phyloP scores from a whole-genome alignment of 1,140 invertebrate genomes.

The Rhizoglyphus robini region DNA sequence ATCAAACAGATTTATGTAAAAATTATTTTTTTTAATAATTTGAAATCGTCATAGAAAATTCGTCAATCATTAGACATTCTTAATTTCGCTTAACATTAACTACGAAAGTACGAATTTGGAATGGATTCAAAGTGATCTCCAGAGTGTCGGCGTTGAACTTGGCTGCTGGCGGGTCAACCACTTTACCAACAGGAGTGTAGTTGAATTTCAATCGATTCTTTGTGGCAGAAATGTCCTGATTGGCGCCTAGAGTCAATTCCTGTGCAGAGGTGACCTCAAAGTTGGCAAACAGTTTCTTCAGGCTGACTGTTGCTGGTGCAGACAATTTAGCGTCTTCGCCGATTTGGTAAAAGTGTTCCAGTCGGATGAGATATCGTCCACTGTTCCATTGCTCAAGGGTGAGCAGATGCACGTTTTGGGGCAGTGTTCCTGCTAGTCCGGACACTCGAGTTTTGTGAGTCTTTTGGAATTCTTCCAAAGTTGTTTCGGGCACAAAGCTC shows the following conservation, averaged over 20 bases:
- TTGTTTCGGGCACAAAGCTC: slow-evolving; percentile 31
- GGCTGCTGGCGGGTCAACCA: neutral
- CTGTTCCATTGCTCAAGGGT: slow-evolving; percentile 69
- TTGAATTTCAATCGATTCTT: slow-evolving; percentile 23
- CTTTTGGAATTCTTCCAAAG: neutral
- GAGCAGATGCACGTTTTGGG: slow-evolving; percentile 63
- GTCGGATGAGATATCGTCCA: slow-evolving; percentile 53
- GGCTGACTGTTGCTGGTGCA: slow-evolving; percentile 37
- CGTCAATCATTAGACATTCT: too few relatives aligned
- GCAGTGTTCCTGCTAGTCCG: slow-evolving; percentile 42
- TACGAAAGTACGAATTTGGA: slow-evolving; percentile 50
- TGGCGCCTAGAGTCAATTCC: slow-evolving; percentile 55
- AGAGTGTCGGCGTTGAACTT: neutral
- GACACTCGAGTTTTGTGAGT: slow-evolving; percentile 36
- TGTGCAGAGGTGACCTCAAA: slow-evolving; percentile 42
- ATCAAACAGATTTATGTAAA: too few relatives aligned
- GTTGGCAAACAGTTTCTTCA: slow-evolving; percentile 43
- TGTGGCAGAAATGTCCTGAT: slow-evolving; percentile 39
- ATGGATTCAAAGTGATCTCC: slow-evolving; percentile 40
- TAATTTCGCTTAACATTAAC: too few relatives aligned
- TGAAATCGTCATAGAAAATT: too few relatives aligned
- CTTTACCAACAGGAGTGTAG: neutral
- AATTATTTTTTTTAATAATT: too few relatives aligned
- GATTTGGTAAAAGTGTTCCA: slow-evolving; percentile 74
- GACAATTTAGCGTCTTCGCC: slow-evolving; percentile 45